A percentile compares a stretch with the other conserved stretches of the same genome.
Conservation (phyloP, 2,888 invertebrate species). For the Therioaphis trifolii region DNA sequence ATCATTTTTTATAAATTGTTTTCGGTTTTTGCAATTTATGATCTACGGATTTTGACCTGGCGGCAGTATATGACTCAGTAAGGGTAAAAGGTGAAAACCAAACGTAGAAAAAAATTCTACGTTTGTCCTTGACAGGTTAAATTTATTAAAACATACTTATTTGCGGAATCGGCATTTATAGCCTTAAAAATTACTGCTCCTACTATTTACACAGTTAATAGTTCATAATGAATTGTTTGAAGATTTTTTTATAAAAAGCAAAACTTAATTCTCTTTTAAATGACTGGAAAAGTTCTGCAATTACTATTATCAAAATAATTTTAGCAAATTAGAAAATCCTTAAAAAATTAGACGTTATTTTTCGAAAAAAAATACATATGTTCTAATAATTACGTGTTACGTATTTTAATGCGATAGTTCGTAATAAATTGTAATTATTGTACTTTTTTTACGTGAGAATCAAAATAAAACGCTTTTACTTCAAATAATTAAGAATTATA, state of each 20-base stretch:
- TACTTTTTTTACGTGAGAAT: neutral
- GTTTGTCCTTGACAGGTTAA: conserved; percentile 43
- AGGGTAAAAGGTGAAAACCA: conserved; percentile 45
- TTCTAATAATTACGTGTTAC: neutral
- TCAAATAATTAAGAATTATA: conserved; percentile 18
- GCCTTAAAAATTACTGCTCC: neutral
- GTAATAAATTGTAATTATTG: neutral
- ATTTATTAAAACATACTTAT: conserved; percentile 21
- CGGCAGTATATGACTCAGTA: neutral
- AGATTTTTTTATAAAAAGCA: no score
- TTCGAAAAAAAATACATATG: neutral
- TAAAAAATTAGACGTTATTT: neutral
- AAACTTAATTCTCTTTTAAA: neutral
- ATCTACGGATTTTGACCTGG: conserved; percentile 15
- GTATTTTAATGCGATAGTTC: neutral
- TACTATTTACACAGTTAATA: neutral
- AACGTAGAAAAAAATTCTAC: conserved; percentile 10
- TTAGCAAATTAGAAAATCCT: neutral
- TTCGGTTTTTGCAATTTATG: conserved; percentile 45
- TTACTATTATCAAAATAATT: neutral
- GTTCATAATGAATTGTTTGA: no score
- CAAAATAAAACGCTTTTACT: conserved; percentile 7
- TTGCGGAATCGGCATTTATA: conserved; percentile 2
- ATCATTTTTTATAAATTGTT: conserved; percentile 41
- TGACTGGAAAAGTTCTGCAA: neutral